Evolutionary conservation across 2,113 vertebrate species (phyloP).

Genomic region (Capricornis sumatraensis): DNA sequence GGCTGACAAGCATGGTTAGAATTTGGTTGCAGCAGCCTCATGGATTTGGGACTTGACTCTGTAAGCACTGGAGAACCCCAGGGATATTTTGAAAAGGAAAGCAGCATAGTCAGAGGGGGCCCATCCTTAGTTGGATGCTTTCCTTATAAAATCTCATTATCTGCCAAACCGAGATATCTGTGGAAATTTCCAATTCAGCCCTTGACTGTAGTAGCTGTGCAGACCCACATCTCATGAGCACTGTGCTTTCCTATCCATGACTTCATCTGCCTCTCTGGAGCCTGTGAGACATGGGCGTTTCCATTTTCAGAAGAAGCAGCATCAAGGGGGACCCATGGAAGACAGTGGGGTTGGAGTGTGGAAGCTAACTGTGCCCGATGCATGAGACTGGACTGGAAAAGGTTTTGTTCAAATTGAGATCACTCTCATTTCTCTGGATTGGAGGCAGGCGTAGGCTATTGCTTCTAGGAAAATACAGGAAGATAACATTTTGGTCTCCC

Average conservation of each 20-base stretch:
- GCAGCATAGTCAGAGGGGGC: neutral
- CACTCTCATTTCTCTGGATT: neutral
- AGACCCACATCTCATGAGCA: neutral
- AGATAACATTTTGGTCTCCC: neutral
- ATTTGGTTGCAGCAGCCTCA: neutral
- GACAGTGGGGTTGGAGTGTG: neutral
- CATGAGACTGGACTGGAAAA: neutral
- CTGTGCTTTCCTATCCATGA: neutral
- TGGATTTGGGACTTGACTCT: neutral
- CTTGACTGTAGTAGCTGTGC: neutral
- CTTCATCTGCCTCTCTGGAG: neutral
- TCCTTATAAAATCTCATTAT: neutral
- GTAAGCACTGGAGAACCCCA: neutral
- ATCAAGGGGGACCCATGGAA: neutral
- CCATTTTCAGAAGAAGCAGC: neutral
- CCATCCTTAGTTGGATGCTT: neutral
- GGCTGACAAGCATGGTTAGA: neutral
- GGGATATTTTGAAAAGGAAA: neutral
- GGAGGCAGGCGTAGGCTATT: neutral
- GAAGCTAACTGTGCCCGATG: neutral
- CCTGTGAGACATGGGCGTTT: neutral
- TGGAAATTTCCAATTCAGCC: neutral
- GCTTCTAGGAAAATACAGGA: neutral
- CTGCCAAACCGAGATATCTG: neutral
- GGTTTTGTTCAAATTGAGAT: neutral